Percentiles rank a stretch among this genome's conserved stretches.
Conservation (phyloP, 2,797 vertebrate species). For the Urosaurus nigricauda region DNA sequence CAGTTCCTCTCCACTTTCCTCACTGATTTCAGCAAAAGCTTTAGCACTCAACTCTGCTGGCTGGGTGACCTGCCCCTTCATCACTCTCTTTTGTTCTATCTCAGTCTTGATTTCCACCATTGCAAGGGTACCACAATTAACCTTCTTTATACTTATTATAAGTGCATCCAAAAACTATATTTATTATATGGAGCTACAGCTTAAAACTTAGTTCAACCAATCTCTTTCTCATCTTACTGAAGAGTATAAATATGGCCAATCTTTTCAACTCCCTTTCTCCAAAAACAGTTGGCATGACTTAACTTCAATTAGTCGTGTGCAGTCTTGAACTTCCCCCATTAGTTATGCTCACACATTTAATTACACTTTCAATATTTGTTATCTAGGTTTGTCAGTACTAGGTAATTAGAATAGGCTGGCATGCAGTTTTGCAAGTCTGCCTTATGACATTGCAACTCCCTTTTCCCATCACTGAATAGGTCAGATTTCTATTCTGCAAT, state of each 20-base stretch:
- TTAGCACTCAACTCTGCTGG: background rate
- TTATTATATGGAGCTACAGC: too few species aligned
- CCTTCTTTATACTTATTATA: background rate
- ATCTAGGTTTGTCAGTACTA: background rate
- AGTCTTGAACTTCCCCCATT: background rate
- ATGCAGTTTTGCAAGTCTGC: too few species aligned
- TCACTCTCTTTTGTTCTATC: background rate
- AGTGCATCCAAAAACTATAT: background rate
- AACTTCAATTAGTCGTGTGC: background rate
- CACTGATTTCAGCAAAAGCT: background rate
- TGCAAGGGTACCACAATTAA: background rate
- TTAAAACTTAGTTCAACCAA: too few species aligned
- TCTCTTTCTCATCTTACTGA: background rate
- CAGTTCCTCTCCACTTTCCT: too few species aligned
- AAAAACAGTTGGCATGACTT: background rate
- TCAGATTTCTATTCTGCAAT: too few species aligned
- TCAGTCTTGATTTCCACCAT: background rate
- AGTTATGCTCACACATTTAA: background rate
- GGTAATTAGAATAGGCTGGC: background rate
- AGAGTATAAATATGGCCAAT: background rate
- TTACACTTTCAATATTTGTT: background rate
- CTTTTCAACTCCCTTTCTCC: background rate
- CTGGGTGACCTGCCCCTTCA: background rate
- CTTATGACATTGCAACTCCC: too few species aligned
- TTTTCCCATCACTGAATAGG: too few species aligned